These are phyloP conservation scores for Leucozona laternaria DNA, from an alignment of 2,888 invertebrate species.

Conservation along the genomic window DNA sequence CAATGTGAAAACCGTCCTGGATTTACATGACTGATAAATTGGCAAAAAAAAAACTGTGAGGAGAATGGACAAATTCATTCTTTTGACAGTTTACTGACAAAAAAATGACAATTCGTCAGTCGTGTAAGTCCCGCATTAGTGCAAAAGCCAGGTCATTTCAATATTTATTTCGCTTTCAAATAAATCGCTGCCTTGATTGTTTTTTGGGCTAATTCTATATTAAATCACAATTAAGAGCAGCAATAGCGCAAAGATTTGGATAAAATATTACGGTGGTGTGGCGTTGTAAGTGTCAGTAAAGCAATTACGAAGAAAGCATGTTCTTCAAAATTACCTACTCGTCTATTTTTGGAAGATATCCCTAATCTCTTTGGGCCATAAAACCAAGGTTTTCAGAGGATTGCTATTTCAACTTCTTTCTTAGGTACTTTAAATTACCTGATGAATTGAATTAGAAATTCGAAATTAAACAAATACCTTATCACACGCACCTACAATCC, in stretches of 20 bases:
- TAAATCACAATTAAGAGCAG: conserved; percentile 4
- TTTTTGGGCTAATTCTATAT: not conserved
- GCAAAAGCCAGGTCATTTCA: no score
- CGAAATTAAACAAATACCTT: conserved; percentile 33
- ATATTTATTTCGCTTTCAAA: not conserved
- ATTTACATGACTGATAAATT: no score
- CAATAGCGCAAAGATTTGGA: conserved; percentile 7
- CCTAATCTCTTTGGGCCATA: conserved; percentile 54
- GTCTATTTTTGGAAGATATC: conserved; percentile 49
- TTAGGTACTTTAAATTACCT: conserved; percentile 39
- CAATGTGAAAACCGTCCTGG: no score
- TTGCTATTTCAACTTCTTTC: conserved; percentile 7
- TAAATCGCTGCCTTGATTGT: not conserved
- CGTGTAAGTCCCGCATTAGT: no score
- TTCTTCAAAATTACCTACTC: conserved; percentile 35
- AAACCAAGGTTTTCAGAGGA: conserved; percentile 45
- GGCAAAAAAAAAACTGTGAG: no score
- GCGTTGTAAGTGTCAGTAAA: not conserved
- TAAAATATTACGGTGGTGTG: not conserved
- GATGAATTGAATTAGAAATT: conserved; percentile 63
- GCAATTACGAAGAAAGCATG: conserved; percentile 37
- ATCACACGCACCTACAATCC: conserved; percentile 28
- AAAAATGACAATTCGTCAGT: no score
- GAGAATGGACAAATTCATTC: no score
- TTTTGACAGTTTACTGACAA: no score